A percentile compares a stretch with the other conserved stretches of the same genome.
Evolutionary conservation across 2,113 vertebrate genomes (phyloP).

Genomic region (Pionites leucogaster): DNA sequence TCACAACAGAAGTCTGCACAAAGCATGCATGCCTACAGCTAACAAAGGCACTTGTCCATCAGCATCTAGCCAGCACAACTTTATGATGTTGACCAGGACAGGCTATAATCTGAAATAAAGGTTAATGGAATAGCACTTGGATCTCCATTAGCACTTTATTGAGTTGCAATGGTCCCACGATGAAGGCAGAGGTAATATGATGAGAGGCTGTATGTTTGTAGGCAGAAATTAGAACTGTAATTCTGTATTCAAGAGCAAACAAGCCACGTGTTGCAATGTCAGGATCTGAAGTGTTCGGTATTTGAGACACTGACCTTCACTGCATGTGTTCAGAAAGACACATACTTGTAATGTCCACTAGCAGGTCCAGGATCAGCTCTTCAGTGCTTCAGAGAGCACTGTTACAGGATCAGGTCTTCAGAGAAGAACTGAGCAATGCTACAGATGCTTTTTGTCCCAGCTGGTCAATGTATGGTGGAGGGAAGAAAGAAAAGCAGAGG

Average conservation of each 20-base stretch:
- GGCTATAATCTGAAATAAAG: not conserved
- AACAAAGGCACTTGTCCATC: not conserved
- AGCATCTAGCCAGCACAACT: not conserved
- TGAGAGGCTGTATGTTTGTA: not conserved
- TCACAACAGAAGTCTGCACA: not conserved
- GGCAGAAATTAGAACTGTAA: not conserved
- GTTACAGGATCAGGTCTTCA: not conserved
- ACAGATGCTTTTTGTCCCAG: not conserved
- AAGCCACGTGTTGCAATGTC: not conserved
- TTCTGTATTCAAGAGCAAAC: not conserved
- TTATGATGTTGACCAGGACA: not conserved
- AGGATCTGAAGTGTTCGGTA: not conserved
- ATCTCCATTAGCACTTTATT: not conserved
- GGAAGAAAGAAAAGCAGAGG: not conserved
- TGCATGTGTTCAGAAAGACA: not conserved
- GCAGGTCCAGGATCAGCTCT: not conserved
- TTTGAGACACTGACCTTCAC: not conserved
- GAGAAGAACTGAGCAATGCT: accelerated
- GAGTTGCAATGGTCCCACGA: accelerated
- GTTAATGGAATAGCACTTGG: not conserved
- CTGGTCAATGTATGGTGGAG: not conserved
- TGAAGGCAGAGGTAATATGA: not conserved
- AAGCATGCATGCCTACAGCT: not conserved
- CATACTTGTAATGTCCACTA: not conserved
- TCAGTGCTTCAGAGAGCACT: not conserved